Base-by-base conservation (phyloP, 2,113 vertebrate species). In the Struthio camelus region DNA sequence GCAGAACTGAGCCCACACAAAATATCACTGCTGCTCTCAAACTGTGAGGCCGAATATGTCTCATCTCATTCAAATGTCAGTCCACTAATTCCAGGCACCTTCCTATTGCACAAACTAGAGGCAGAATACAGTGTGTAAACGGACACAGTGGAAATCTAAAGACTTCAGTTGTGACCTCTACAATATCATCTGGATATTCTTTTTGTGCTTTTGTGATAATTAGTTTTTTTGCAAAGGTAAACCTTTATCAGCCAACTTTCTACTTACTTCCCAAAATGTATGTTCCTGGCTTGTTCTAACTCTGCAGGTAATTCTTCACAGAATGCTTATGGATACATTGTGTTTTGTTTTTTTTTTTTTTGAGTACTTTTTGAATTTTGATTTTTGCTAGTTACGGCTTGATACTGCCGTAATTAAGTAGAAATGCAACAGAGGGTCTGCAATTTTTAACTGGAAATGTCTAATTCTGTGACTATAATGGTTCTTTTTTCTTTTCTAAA, bases 21-120 rank as follows among this genome's bases (percentile, higher is more conserved):
- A 95, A 44, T 67, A 69, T 34, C 48, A 1, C 32, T 90, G 54
- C 58, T 84, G 83, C 70, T 88, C 79, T 89, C 86, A 81, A 97
- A 48, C 80, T 87, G 90, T 87, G 87, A 32, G 10, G 25, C 91
- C 95, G 96, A 82, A 70, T 40, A 40, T 83, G 56, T 95, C 80
- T 97, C 73, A 72, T 88, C 88, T 94, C 58, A 67, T 94, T 94
- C 91, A 94, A 89, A 93, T 95, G 64, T 92, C 92, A 97, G 69
- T 62, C 27, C 50, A 95, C 36, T 85, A 91, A 93, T 97, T 92
- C 83, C 38, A 95, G 61, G 67, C 82, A 81, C 69, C 77, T 85
- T 92, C 80, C 85, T 85, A 62, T 79, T 89, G 66, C 13, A 13
- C 27, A 90, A 87, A 70, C 38, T 71, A 82, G 53, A 95, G 87